Percentiles rank a stretch among this genome's conserved stretches.
These are phyloP conservation scores for Neolamprologus multifasciatus DNA, from an alignment of 2,797 vertebrate genomes.

Conservation along the genomic window DNA sequence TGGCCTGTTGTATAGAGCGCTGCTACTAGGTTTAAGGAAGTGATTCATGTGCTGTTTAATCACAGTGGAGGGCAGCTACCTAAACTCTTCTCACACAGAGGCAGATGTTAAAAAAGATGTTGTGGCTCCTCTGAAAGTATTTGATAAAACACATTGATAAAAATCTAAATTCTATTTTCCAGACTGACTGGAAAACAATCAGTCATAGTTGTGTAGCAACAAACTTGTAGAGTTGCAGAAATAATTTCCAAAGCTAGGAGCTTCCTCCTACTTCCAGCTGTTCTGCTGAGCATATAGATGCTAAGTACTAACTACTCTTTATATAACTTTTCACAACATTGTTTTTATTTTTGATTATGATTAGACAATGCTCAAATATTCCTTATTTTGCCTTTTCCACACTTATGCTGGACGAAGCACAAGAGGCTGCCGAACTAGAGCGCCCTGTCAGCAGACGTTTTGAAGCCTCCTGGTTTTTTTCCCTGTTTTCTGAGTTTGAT, in stretches of 20 bases:
- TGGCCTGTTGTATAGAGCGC: not conserved
- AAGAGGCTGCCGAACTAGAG: not conserved
- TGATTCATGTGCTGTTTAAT: not conserved
- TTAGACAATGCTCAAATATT: not conserved
- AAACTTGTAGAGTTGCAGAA: not conserved
- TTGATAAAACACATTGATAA: not conserved
- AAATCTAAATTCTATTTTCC: rapidly evolving
- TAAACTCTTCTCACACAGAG: not conserved
- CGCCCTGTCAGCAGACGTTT: not conserved
- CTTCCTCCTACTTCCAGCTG: not conserved
- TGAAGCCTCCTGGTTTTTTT: not conserved
- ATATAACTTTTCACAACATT: not conserved
- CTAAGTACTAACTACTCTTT: not conserved
- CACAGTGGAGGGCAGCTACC: not conserved
- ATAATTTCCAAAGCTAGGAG: not conserved
- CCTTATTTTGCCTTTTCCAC: not conserved
- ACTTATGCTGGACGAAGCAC: not conserved
- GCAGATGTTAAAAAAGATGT: not conserved
- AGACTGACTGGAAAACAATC: not conserved
- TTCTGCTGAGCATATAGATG: not conserved
- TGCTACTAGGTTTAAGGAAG: not conserved
- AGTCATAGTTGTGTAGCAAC: not conserved
- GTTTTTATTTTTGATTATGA: not conserved
- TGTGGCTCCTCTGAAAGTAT: not conserved
- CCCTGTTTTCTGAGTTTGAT: not conserved